phyloP scores from a whole-genome alignment of 2,888 invertebrate genomes.

The Mechanitis messenoides region DNA sequence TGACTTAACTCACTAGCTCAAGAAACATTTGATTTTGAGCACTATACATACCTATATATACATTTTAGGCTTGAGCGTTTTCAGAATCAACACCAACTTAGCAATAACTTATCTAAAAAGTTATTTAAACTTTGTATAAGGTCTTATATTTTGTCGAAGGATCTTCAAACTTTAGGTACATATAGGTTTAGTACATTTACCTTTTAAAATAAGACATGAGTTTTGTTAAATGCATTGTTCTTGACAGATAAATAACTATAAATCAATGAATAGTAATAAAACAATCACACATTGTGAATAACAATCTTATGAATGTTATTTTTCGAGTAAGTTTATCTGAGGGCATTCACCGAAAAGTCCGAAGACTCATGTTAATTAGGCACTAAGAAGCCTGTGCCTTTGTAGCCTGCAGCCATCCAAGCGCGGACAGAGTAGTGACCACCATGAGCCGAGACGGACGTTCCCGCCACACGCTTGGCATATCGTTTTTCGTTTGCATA shows the following conservation, averaged over 20 bases:
- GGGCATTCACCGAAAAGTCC: conserved; percentile 69
- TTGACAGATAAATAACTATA: too few species aligned
- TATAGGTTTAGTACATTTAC: neutral
- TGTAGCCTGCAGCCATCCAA: conserved; percentile 44
- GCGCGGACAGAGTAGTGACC: conserved; percentile 56
- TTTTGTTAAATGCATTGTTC: too few species aligned
- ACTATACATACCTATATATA: too few species aligned
- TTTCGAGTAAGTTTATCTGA: conserved; percentile 37
- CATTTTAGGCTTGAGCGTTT: too few species aligned
- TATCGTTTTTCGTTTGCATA: conserved; percentile 36
- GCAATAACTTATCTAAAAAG: too few species aligned
- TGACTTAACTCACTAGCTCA: too few species aligned
- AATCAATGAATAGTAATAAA: conserved; percentile 3
- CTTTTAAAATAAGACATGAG: too few species aligned
- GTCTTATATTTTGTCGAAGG: too few species aligned
- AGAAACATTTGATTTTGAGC: too few species aligned
- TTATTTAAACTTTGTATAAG: too few species aligned
- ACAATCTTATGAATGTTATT: conserved; percentile 15
- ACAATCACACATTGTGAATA: conserved; percentile 12
- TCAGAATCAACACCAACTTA: too few species aligned
- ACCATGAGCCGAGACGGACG: conserved; percentile 61
- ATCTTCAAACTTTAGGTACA: too few species aligned
- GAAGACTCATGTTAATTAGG: conserved; percentile 61
- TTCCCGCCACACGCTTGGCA: conserved; percentile 35
- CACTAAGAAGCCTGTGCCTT: conserved; percentile 48